Evolutionary conservation across 2,113 vertebrate genomes (phyloP), one percentile per base, ranked within the genome.

Genomic region (Aphyosemion australe): DNA sequence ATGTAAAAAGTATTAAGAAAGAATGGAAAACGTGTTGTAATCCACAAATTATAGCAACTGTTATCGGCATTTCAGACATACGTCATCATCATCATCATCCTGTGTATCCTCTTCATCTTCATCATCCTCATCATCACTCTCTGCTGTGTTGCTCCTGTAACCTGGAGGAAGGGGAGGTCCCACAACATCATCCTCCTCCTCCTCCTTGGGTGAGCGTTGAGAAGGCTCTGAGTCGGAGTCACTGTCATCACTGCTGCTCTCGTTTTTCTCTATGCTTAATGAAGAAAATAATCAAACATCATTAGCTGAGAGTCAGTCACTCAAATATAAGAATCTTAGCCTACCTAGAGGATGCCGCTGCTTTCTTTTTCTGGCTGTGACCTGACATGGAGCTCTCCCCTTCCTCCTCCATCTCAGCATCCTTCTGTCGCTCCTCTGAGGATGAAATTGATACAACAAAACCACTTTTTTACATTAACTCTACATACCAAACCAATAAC

Each of bases 131-230:
- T 93, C 93, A 0, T 90, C 91, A 5, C 89, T 88, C 1, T 84
- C 78, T 8, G 88, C 91, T n/a, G 67, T 87, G 43, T 79, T 91
- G 26, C 88, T 90, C 63, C 90, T 92, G 75, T 87, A 91, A 2
- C 91, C 93, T 31, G 94, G 91, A 13, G 93, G 94, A 67, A 93
- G 91, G 10, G 95, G 92, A 7, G 93, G 94, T 5, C 94, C 92
- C 12, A 94, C 90, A 9, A 91, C 65, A 6, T 88, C 91, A 16
- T 94, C 84, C 0, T 74, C 80, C 84, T 91, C 79, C 65, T 77
- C 9, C 1, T 73, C 77, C 84, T 91, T 77, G 80, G 21, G 31
- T n/a, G 42, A 51, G 61, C 54, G 61, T 52, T 82, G 86, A 21
- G 74, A 61, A 4, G 93, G 95, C 21, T 84, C 83, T 0, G 84